Evolutionary conservation across 2,113 vertebrate genomes (phyloP).

Genomic region (cat (Felis catus)): F.catus_Fca126_mat1.0 CM031411.1:18675001-18675500

Average conservation of each 20-base stretch:
- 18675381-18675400: not conserved
- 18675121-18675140: not conserved
- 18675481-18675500: not conserved
- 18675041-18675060: not conserved
- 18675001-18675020: not conserved
- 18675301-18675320: not conserved
- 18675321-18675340: not conserved
- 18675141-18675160: not conserved
- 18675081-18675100: not conserved
- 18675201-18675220: not conserved
- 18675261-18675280: not conserved
- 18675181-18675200: constrained; percentile 3
- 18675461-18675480: not conserved
- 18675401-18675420: constrained; percentile 24
- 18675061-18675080: not conserved
- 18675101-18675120: not conserved
- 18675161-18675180: not conserved
- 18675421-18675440: not conserved
- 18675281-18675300: not conserved
- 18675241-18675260: not conserved
- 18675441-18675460: not conserved
- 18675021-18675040: not conserved
- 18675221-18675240: constrained; percentile 30
- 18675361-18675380: not conserved
- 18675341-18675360: not conserved